Percentiles rank a stretch among this genome's conserved stretches.
Evolutionary conservation across 2,113 vertebrate genomes (phyloP).

Genomic region (Oceanites oceanicus): DNA sequence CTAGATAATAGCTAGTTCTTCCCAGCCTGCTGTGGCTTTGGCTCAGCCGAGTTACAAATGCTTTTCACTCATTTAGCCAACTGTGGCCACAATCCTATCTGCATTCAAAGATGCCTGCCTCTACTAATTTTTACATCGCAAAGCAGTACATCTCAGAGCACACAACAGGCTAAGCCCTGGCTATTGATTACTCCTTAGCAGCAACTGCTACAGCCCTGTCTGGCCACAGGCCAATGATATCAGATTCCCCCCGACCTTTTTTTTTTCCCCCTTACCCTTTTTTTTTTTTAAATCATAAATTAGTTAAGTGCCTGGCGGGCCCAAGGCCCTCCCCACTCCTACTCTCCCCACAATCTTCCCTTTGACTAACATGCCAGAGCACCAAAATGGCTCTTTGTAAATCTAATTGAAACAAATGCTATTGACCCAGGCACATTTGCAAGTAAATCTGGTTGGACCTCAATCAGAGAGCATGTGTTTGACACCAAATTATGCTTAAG

Average conservation of each 20-base stretch:
- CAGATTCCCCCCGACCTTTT: background rate
- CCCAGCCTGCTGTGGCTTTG: background rate
- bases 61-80: background rate
- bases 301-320: constrained; percentile 24
- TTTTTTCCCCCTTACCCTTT: background rate
- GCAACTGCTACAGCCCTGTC: background rate
- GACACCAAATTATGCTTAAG: constrained; percentile 65
- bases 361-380: constrained; percentile 38
- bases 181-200: constrained; percentile 34
- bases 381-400: constrained; percentile 66
- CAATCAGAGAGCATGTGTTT: constrained; percentile 55
- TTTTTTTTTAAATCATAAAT: constrained; percentile 33
- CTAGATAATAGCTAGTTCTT: background rate
- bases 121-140: background rate
- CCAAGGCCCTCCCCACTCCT: background rate
- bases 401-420: constrained; percentile 74
- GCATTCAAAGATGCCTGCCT: background rate
- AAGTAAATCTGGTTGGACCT: constrained; percentile 68
- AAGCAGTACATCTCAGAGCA: background rate
- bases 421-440: constrained; percentile 63
- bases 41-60: background rate
- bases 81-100: background rate
- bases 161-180: background rate
- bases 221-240: background rate
- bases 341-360: background rate